Conservation (phyloP, 2,113 vertebrate species). For the Coracopsis vasa region DNA sequence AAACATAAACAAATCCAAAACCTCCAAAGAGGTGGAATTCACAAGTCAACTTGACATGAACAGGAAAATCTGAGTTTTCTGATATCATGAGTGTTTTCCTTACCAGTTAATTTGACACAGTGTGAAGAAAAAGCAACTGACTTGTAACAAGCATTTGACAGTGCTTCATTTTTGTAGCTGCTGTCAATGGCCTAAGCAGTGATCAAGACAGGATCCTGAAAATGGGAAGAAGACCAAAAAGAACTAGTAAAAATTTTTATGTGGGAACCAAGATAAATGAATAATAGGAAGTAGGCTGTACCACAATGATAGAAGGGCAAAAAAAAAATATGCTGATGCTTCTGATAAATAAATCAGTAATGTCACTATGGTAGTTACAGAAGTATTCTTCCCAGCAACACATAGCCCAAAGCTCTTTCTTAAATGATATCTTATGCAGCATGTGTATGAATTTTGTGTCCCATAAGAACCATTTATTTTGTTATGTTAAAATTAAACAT, state of each 20-base stretch:
- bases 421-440: not conserved
- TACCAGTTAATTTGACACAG: not conserved
- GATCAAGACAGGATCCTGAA: not conserved
- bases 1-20: not conserved
- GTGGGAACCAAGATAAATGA: not conserved
- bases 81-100: not conserved
- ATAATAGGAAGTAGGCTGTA: not conserved
- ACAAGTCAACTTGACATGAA: not conserved
- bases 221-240: not conserved
- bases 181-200: not conserved
- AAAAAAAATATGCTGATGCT: not conserved
- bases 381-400: not conserved
- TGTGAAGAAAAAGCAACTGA: not conserved
- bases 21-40: not conserved
- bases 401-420: not conserved
- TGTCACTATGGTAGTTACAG: not conserved
- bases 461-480: not conserved
- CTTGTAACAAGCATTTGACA: not conserved
- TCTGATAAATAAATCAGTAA: not conserved
- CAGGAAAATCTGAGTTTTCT: not conserved
- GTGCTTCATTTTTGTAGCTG: not conserved
- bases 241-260: not conserved
- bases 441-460: not conserved
- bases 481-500: conserved; percentile 13
- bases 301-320: not conserved